A percentile compares a stretch with the other conserved stretches of the same genome.
Conservation (phyloP, 2,113 vertebrate genomes). For the Pterocles burchelli region DNA sequence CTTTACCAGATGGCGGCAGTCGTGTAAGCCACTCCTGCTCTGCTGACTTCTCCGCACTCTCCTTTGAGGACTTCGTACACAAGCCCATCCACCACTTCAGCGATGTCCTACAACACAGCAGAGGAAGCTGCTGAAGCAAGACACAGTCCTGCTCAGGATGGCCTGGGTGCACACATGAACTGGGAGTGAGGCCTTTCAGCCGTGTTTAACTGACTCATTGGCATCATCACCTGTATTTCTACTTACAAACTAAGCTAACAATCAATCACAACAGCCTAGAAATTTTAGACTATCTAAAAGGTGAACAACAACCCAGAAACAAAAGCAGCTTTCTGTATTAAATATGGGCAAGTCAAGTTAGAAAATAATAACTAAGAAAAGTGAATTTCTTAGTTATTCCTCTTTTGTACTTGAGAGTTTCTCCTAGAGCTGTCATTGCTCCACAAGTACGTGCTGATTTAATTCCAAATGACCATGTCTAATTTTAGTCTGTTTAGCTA, state of each 20-base stretch:
- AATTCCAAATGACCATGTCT: neutral
- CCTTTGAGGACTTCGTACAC: conserved; percentile 81
- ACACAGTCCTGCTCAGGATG: neutral
- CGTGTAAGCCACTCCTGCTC: conserved; percentile 70
- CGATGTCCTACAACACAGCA: conserved; percentile 80
- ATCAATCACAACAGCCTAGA: neutral
- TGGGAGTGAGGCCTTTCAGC: neutral
- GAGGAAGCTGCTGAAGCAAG: neutral
- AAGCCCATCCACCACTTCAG: conserved; percentile 76
- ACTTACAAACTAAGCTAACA: neutral
- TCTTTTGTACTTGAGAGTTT: neutral
- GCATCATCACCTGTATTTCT: neutral
- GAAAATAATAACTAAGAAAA: neutral
- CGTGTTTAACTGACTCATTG: neutral
- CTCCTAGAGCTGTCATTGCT: neutral
- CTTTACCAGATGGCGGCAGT: conserved; percentile 80
- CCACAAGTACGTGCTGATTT: neutral
- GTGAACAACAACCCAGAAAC: neutral
- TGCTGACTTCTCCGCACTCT: conserved; percentile 77
- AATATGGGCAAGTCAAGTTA: neutral
- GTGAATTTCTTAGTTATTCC: neutral
- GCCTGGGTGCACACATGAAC: fast-evolving
- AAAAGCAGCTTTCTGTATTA: neutral
- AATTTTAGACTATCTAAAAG: neutral
- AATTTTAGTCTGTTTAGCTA: too few species aligned